Evolutionary conservation across 2,888 invertebrate genomes (phyloP).

Genomic region (Sisyra nigra): DNA sequence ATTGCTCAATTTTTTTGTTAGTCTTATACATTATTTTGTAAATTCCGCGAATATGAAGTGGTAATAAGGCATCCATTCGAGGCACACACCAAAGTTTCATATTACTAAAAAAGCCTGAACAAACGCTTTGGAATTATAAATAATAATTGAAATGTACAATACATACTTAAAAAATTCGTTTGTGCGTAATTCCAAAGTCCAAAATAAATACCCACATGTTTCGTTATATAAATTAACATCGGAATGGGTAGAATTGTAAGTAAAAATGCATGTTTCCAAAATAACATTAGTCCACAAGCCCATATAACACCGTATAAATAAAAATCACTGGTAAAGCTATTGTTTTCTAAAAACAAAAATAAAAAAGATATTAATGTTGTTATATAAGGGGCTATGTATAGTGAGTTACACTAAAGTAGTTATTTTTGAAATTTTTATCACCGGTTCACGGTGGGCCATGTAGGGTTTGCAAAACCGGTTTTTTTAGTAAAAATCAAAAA

Average conservation of each 20-base stretch:
- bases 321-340: slow-evolving; percentile 41
- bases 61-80: slow-evolving; percentile 51
- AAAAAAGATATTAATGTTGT: too few species aligned
- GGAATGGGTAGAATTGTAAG: slow-evolving; percentile 63
- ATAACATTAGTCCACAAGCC: slow-evolving; percentile 64
- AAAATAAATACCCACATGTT: slow-evolving; percentile 32
- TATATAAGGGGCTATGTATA: too few species aligned
- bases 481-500: too few species aligned
- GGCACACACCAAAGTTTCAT: slow-evolving; percentile 42
- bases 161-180: slow-evolving; percentile 23
- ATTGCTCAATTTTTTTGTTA: slow-evolving; percentile 42
- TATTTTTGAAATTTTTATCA: too few species aligned
- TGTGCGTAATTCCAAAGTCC: slow-evolving; percentile 34
- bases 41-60: slow-evolving; percentile 63
- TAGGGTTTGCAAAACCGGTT: too few species aligned
- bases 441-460: too few species aligned
- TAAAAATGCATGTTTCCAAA: slow-evolving; percentile 78
- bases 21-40: slow-evolving; percentile 49
- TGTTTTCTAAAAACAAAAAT: slow-evolving; percentile 24
- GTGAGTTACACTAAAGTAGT: too few species aligned
- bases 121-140: not conserved
- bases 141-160: not conserved
- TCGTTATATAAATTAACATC: slow-evolving; percentile 50
- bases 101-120: slow-evolving; percentile 26
- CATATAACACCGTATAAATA: slow-evolving; percentile 68